Evolutionary conservation across 2,113 vertebrate genomes (phyloP), one percentile per base, ranked within the genome.

Genomic region (Heteronetta atricapilla): DNA sequence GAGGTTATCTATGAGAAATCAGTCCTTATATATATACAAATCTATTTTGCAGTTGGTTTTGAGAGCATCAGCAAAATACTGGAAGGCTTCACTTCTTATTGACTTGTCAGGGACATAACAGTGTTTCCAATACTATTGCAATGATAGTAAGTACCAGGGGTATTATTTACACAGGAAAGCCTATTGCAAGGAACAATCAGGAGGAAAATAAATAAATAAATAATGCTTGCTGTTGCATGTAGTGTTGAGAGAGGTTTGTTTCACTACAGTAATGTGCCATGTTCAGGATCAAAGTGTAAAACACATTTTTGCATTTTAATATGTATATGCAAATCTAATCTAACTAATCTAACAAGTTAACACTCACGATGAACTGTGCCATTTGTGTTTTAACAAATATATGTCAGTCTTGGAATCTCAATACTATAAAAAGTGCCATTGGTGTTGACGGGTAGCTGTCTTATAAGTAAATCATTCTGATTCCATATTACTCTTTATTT

Each of bases 201-300:
- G 15, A 17, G 52, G 23, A 40, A 64, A 40, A 36, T 6, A 63
- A 63, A 36, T 18, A 46, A 60, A 38, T 11, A 44, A 89, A 62
- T 68, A 68, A 31, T 18, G 59, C 1, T 58, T 86, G 14, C 10
- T 67, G 3, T 25, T 92, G 19, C 33, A 26, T 42, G 13, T 64
- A 44, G 66, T 34, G 13, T 46, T 91, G 46, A 91, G 68, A 89
- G 78, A 72, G 46, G 33, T 18, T 59, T 81, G 17, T 69, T 87
- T 89, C 29, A 38, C 21, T 69, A 19, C 11, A 68, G 38, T 38
- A 72, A 20, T 11, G 0, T 85, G 58, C 63, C 63, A 25, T 72
- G 70, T 88, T 87, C 67, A 62, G 70, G 44, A 94, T 94, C 75
- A 85, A 89, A 89, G 44, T 85, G 81, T 93, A 50, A 89, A 52